Conservation (phyloP, 2,888 invertebrate genomes). For the Andricus quercusramuli region DNA sequence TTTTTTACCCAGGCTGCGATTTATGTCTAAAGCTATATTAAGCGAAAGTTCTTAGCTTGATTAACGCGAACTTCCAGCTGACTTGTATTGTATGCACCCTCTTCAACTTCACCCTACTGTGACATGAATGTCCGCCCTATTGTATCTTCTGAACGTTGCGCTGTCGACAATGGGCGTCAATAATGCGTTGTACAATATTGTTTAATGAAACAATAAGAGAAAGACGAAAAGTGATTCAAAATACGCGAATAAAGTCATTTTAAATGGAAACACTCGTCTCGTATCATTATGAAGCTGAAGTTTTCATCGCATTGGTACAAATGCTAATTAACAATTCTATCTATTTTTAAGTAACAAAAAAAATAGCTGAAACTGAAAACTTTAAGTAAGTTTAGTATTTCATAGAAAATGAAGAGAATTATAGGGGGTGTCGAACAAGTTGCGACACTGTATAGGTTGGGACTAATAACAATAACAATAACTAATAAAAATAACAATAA, state of each 20-base stretch:
- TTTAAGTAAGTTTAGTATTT: background rate
- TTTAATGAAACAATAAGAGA: constrained; percentile 65
- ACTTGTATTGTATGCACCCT: constrained; percentile 31
- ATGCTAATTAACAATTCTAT: background rate
- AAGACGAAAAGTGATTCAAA: constrained; percentile 68
- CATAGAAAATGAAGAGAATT: background rate
- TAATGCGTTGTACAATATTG: constrained; percentile 59
- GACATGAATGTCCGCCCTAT: constrained; percentile 41
- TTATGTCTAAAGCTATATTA: constrained; percentile 45
- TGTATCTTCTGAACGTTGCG: constrained; percentile 41
- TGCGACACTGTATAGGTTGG: too few species aligned
- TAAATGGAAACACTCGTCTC: constrained; percentile 50
- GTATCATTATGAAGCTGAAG: constrained; percentile 12
- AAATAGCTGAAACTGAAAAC: background rate
- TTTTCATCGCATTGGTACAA: background rate
- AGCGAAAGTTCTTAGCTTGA: constrained; percentile 25
- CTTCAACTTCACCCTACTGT: constrained; percentile 47
- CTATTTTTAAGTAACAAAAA: background rate
- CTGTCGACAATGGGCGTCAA: constrained; percentile 28
- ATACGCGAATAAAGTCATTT: constrained; percentile 68
- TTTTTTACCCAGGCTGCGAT: background rate
- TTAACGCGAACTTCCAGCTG: constrained; percentile 24
- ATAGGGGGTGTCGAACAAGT: background rate
- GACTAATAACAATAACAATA: too few species aligned
- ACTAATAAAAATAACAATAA: too few species aligned